Conservation (phyloP, 2,888 invertebrate species). For the Phrixothrix hirtus region DNA sequence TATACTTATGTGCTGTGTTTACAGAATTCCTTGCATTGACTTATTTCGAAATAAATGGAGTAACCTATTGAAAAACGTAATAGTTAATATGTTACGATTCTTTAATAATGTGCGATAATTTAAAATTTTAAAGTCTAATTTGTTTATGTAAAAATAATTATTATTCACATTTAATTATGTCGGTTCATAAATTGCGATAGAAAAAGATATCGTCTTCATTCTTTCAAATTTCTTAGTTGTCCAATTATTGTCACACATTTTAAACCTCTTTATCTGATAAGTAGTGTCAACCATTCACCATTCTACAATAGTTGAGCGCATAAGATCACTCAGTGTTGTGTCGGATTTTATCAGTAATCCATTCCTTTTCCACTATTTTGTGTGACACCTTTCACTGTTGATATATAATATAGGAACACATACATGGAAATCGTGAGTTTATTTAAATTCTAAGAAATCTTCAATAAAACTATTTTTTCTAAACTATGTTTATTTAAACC, state of each 20-base stretch:
- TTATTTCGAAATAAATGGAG: too few relatives aligned
- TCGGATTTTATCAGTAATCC: conserved; percentile 45
- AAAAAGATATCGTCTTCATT: not conserved
- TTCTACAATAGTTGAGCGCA: conserved; percentile 37
- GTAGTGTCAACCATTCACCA: conserved; percentile 44
- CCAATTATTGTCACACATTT: conserved; percentile 24
- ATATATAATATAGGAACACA: conserved; percentile 45
- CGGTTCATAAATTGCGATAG: conserved; percentile 8
- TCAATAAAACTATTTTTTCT: conserved; percentile 27
- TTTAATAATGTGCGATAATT: too few relatives aligned
- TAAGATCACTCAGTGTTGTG: conserved; percentile 42
- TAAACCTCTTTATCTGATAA: conserved; percentile 44
- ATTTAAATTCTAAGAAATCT: conserved; percentile 34
- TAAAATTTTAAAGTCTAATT: too few relatives aligned
- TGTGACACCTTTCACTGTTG: conserved; percentile 51
- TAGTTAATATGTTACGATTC: too few relatives aligned
- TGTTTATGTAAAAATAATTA: too few relatives aligned
- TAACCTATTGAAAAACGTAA: too few relatives aligned
- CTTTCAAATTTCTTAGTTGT: conserved; percentile 5
- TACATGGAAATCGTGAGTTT: conserved; percentile 43
- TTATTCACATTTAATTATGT: too few relatives aligned
- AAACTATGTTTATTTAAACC: too few relatives aligned
- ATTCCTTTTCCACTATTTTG: conserved; percentile 46
- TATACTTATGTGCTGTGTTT: too few relatives aligned
- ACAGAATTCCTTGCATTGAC: too few relatives aligned